Percentiles rank a stretch among this genome's conserved stretches.
Conservation (phyloP, 2,797 vertebrate species). For the Onychomys leucogaster region DNA sequence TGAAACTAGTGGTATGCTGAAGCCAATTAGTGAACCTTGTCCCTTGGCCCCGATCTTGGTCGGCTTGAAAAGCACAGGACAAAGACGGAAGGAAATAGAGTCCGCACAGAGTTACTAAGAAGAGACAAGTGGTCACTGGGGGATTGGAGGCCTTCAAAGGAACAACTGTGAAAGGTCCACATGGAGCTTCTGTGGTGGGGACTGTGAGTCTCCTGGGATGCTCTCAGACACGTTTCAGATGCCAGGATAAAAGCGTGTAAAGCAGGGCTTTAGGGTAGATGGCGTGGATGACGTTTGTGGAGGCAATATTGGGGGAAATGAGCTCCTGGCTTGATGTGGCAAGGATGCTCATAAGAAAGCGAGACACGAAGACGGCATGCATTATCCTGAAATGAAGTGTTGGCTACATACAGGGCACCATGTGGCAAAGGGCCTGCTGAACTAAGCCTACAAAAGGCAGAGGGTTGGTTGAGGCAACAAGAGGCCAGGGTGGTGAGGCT, state of each 20-base stretch:
- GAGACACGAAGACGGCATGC: neutral
- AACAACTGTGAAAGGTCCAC: constrained; percentile 48
- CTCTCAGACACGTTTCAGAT: constrained; percentile 51
- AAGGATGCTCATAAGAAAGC: constrained; percentile 31
- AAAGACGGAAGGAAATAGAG: constrained; percentile 60
- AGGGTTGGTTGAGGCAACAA: neutral
- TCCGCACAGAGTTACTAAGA: constrained; percentile 43
- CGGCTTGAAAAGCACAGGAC: constrained; percentile 49
- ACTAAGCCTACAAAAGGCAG: neutral
- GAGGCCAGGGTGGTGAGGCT: neutral
- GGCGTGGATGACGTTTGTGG: constrained; percentile 47
- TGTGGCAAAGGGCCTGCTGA: neutral
- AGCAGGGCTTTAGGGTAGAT: constrained; percentile 37
- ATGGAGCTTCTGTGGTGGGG: constrained; percentile 60
- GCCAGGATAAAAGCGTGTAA: constrained; percentile 60
- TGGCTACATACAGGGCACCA: neutral
- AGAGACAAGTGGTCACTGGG: constrained; percentile 55
- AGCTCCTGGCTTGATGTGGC: constrained; percentile 69
- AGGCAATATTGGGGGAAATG: constrained; percentile 63
- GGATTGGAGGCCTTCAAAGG: constrained; percentile 70
- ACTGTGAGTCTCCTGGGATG: constrained; percentile 57
- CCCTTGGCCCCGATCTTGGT: constrained; percentile 35
- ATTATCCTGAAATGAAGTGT: constrained; percentile 47
- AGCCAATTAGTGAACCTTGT: neutral
- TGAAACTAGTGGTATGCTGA: neutral